Percentiles rank a stretch among this genome's conserved stretches.
phyloP scores from a whole-genome alignment of 2,797 vertebrate genomes.

The Acipenser transmontanus region DNA sequence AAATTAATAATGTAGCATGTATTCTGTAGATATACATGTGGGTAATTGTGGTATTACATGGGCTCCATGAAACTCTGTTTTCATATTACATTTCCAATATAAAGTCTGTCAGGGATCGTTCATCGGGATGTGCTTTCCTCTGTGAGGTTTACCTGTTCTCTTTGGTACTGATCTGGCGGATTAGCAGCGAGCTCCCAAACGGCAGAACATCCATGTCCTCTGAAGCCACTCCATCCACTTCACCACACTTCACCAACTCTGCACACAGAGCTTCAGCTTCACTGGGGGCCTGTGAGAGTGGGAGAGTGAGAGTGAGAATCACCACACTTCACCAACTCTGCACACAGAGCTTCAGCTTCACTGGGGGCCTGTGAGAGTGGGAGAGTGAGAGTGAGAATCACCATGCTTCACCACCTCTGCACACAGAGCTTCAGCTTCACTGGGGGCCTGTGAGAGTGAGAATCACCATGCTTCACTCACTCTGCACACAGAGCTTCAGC shows the following conservation, averaged over 20 bases:
- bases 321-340: constrained; percentile 52
- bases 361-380: constrained; percentile 53
- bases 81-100: no score
- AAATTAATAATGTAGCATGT: no score
- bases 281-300: constrained; percentile 54
- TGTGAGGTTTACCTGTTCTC: constrained; percentile 43
- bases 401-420: constrained; percentile 56
- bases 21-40: no score
- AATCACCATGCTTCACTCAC: constrained; percentile 15
- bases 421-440: constrained; percentile 68
- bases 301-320: not conserved
- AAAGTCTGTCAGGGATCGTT: no score
- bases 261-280: constrained; percentile 73
- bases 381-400: not conserved
- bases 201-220: constrained; percentile 79
- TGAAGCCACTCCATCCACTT: constrained; percentile 62
- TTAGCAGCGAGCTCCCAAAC: constrained; percentile 61
- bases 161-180: constrained; percentile 64
- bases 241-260: constrained; percentile 49
- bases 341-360: constrained; percentile 70
- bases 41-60: no score
- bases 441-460: constrained; percentile 51
- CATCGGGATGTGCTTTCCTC: no score
- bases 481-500: constrained; percentile 34
- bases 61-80: no score